These are phyloP conservation scores for Leptopilina clavipes DNA, from an alignment of 1,140 invertebrate species.

Conservation along the genomic window DNA sequence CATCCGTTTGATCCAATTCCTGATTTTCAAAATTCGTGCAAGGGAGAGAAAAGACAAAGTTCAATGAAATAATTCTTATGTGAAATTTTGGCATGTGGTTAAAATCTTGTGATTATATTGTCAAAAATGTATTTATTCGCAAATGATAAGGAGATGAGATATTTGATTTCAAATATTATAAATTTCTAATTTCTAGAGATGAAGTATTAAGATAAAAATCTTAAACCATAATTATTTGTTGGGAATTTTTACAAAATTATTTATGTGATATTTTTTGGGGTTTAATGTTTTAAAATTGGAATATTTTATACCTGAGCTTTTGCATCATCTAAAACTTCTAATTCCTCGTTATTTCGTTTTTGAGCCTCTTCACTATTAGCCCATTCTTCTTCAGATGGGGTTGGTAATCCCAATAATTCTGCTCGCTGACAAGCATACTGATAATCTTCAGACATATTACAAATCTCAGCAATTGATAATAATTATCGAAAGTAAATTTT, in stretches of 20 bases:
- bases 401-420: slow-evolving; percentile 81
- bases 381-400: slow-evolving; percentile 80
- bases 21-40: slow-evolving; percentile 65
- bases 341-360: slow-evolving; percentile 43
- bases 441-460: slow-evolving; percentile 70
- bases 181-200: too few relatives aligned
- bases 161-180: too few relatives aligned
- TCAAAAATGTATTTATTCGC: too few relatives aligned
- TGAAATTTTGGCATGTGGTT: too few relatives aligned
- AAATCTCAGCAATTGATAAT: not conserved
- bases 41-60: not conserved
- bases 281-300: too few relatives aligned
- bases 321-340: slow-evolving; percentile 46
- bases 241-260: too few relatives aligned
- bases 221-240: too few relatives aligned
- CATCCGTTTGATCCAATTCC: slow-evolving; percentile 82
- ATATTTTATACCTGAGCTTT: slow-evolving; percentile 61
- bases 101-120: too few relatives aligned
- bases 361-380: slow-evolving; percentile 65
- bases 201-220: too few relatives aligned
- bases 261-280: not conserved
- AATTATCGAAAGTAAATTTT: not conserved
- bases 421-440: slow-evolving; percentile 83
- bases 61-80: not conserved
- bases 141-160: too few relatives aligned